Base-by-base conservation (phyloP, 2,113 vertebrate genomes). In the Chlorodrepanis virens region DNA sequence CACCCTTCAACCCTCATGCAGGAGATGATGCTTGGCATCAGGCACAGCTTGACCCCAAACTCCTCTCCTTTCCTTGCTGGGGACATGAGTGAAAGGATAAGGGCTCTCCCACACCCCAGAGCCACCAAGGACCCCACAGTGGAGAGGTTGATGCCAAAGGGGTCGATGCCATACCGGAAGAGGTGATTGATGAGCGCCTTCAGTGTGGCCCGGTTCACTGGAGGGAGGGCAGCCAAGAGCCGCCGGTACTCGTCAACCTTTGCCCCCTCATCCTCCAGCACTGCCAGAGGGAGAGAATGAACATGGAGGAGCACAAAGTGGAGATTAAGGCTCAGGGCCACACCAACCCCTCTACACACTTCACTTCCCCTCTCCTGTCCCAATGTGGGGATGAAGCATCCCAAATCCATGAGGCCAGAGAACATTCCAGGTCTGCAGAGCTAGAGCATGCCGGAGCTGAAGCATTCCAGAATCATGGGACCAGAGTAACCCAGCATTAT, bases 111-210 rank as follows among this genome's bases (percentile, higher is more conserved):
- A 33, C 6, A 2, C 12, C 53, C 40, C 37, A 52, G 31, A 39
- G 14, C 10, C 25, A 29, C 35, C 28, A 45, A 10, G 39, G 6
- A 60, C 5, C 6, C 33, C 21, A 0, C 14, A 31, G 42, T 0
- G 3, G 40, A 52, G 0, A 15, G 15, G 23, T 0, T 0, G 6
- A 23, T 67, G 42, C 27, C 49, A 69, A 53, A 0, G 0, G 0
- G 25, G n/a, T 37, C 6, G 0, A 53, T 40, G 35, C 59, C 53
- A 1, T 89, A 99, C 99, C 99, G 98, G 83, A 99, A 99, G 63
- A 99, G 98, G 94, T 99, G 99, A 96, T 99, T 98, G 95, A 99
- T 98, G n/a, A 99, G 98, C 0, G 99, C 98, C 95, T 99, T 99
- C 97, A 99, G 96, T 0, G 99, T 99, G 45, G 99, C 99, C 72